Base-by-base conservation (phyloP, 2,113 vertebrate genomes). In the Mystacornis crossleyi region DNA sequence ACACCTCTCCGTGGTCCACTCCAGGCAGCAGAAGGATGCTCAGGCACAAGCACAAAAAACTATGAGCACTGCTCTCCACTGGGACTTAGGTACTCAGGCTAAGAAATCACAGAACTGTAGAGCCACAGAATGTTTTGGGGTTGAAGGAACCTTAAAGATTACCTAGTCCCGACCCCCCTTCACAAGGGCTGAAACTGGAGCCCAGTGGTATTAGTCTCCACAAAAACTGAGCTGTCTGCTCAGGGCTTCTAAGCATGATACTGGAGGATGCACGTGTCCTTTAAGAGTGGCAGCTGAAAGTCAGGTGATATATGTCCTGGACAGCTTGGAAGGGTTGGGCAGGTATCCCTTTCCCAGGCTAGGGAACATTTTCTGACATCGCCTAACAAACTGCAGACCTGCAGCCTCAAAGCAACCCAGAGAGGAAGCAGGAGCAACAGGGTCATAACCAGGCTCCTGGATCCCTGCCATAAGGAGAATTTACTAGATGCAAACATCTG, bases 1-100 rank as follows among this genome's bases (percentile, higher is more conserved):
- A 6, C 4, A 4, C 20, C 36, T 43, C 71, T 9, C 53, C 71
- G 7, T 0, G 2, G 16, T 9, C 38, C 42, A 8, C 18, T 33
- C 10, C 70, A 18, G 40, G n/a, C 61, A 81, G 43, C 16, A 9
- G 18, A 13, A 21, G 23, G 11, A 25, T 64, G 43, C 57, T 53
- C 21, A 54, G 78, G 60, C 86, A 69, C 31, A 42, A 42, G 34
- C 9, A 55, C 38, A 21, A 8, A n/a, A 29, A 34, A 18, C 20
- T 70, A 23, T 36, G 50, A 42, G 53, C 45, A 17, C 20, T 53
- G 19, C 5, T 77, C 14, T 74, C 19, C 26, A 4, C 36, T 43
- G 61, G 26, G n/a, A 69, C n/a, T 65, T 51, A 25, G 13, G 25
- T 38, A n/a, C 24, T 75, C 40, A 7, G 31, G 6, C 29, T n/a